phyloP scores from a whole-genome alignment of 2,888 invertebrate species.

The Clistopyga incitator region DNA sequence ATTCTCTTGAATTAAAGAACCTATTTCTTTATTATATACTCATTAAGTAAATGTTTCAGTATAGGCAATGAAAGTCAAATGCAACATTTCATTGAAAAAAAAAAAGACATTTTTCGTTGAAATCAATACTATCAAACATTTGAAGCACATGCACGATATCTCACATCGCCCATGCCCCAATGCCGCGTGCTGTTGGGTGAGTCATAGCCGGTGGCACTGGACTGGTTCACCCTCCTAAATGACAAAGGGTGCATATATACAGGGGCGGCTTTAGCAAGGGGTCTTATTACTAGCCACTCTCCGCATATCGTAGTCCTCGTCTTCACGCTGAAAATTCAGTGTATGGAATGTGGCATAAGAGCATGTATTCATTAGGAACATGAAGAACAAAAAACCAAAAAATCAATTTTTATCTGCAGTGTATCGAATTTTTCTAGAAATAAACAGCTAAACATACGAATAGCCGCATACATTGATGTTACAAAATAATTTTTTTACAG shows the following conservation, averaged over 20 bases:
- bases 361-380: background rate
- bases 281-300: constrained; percentile 40
- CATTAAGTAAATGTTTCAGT: too few species aligned
- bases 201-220: constrained; percentile 69
- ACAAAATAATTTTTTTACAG: too few species aligned
- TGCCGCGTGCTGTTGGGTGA: constrained; percentile 66
- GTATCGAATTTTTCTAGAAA: background rate
- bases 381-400: background rate
- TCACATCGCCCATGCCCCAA: background rate
- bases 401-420: background rate
- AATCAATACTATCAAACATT: too few species aligned
- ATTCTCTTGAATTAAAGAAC: too few species aligned
- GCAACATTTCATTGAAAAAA: too few species aligned
- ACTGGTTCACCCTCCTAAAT: constrained; percentile 72
- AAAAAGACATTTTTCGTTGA: too few species aligned
- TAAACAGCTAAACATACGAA: too few species aligned
- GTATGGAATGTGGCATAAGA: background rate
- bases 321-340: constrained; percentile 17
- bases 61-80: too few species aligned
- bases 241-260: constrained; percentile 45
- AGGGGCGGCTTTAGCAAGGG: constrained; percentile 40
- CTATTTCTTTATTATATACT: too few species aligned
- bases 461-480: too few species aligned
- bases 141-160: constrained; percentile 1
- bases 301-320: constrained; percentile 34